Conservation (phyloP, 37 sponge, comb jelly and placozoan genomes). For the Geodia barretti region DNA sequence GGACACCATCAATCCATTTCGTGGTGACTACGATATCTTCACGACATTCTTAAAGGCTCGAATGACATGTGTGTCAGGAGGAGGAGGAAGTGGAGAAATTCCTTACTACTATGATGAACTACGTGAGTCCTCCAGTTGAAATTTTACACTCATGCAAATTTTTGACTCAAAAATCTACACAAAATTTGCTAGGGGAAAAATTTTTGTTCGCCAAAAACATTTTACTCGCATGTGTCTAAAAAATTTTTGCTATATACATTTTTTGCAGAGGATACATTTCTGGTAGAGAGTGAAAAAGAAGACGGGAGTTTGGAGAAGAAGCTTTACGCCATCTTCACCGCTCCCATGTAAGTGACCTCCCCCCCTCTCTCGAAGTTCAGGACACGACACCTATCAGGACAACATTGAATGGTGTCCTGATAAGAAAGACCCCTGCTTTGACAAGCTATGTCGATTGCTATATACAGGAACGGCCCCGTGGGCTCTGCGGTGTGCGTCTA, state of each 20-base stretch:
- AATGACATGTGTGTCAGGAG: constrained; percentile 36
- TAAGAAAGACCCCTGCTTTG: too few relatives aligned
- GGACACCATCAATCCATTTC: neutral
- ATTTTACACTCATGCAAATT: neutral
- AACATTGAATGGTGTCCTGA: too few relatives aligned
- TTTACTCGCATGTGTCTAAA: too few relatives aligned
- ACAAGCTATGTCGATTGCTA: too few relatives aligned
- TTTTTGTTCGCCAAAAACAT: too few relatives aligned
- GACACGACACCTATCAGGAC: too few relatives aligned
- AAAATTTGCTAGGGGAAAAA: neutral
- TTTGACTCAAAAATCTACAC: neutral
- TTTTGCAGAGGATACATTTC: constrained; percentile 45
- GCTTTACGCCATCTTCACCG: constrained; percentile 65
- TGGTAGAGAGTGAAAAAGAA: neutral
- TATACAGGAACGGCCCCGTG: constrained; percentile 69
- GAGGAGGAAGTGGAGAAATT: neutral
- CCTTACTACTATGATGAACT: constrained; percentile 64
- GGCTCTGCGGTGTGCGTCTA: constrained; percentile 88
- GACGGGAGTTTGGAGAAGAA: neutral
- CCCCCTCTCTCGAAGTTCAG: neutral
- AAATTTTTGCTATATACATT: too few relatives aligned
- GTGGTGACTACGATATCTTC: constrained; percentile 3
- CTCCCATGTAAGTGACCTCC: constrained; percentile 33
- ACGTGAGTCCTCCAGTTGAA: constrained; percentile 22
- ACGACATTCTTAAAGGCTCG: constrained; percentile 45